Percentiles rank a stretch among this genome's conserved stretches.
Conservation (phyloP, 2,888 invertebrate species). For the Cryptus viduatorius region DNA sequence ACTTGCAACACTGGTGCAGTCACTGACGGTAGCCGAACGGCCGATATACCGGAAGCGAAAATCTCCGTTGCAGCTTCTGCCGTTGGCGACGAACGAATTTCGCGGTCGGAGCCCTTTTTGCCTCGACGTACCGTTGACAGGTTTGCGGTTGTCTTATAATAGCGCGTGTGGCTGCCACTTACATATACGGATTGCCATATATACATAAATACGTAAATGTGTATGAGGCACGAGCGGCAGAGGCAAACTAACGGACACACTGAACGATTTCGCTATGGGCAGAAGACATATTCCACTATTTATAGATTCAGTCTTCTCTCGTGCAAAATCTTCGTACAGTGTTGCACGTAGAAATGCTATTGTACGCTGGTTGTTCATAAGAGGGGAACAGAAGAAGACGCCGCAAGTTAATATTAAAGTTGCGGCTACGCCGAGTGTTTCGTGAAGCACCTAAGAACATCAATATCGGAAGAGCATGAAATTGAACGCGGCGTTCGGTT, state of each 20-base stretch:
- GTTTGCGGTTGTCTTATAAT: conserved; percentile 84
- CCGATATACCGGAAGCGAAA: conserved; percentile 73
- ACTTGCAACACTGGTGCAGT: conserved; percentile 21
- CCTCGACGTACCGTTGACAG: conserved; percentile 79
- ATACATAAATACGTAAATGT: not conserved
- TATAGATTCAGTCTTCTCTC: conserved; percentile 38
- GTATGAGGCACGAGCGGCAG: not conserved
- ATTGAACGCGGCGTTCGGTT: conserved; percentile 49
- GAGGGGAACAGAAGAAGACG: not conserved
- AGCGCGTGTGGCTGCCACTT: conserved; percentile 74
- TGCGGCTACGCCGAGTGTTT: conserved; percentile 61
- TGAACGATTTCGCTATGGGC: conserved; percentile 10
- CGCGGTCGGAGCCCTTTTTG: conserved; percentile 74
- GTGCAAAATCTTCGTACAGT: conserved; percentile 30
- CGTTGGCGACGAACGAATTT: conserved; percentile 74
- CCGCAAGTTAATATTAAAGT: conserved; percentile 53
- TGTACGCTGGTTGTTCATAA: conserved; percentile 17
- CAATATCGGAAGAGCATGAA: conserved; percentile 25
- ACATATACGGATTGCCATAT: conserved; percentile 51
- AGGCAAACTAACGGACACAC: conserved; percentile 6
- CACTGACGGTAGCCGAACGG: conserved; percentile 26
- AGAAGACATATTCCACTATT: conserved; percentile 33
- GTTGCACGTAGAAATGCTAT: conserved; percentile 40
- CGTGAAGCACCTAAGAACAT: conserved; percentile 19
- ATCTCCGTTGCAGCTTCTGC: conserved; percentile 62